Percentiles rank a stretch among this genome's conserved stretches.
These are phyloP conservation scores for Didymodactylos carnosus DNA, from an alignment of 2,888 invertebrate species.

Conservation along the genomic window DNA sequence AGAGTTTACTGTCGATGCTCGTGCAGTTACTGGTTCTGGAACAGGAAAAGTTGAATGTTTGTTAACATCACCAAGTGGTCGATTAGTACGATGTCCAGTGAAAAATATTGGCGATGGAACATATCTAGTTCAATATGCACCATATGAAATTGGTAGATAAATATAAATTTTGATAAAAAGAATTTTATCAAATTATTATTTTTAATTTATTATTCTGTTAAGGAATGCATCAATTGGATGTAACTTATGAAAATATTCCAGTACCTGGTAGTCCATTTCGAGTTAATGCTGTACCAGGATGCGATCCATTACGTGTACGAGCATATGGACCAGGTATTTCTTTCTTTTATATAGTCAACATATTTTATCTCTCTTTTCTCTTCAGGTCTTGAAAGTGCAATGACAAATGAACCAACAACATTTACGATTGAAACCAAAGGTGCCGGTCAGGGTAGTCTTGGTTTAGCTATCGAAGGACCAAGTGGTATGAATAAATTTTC, in stretches of 20 bases:
- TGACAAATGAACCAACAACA: conserved; percentile 47
- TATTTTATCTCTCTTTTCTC: no score
- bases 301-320: conserved; percentile 55
- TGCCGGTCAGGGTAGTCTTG: conserved; percentile 58
- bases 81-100: conserved; percentile 51
- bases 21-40: conserved; percentile 47
- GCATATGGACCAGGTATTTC: conserved; percentile 60
- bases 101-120: conserved; percentile 54
- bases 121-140: conserved; percentile 58
- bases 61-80: conserved; percentile 57
- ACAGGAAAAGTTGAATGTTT: conserved; percentile 54
- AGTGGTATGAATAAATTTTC: no score
- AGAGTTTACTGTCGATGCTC: conserved; percentile 59
- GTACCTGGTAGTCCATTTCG: conserved; percentile 61
- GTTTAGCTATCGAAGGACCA: conserved; percentile 61
- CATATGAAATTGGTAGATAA: conserved; percentile 54
- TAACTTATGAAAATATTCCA: conserved; percentile 58
- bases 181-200: neutral
- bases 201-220: neutral
- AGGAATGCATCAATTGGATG: conserved; percentile 41
- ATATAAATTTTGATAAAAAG: conserved; percentile 26
- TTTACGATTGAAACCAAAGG: conserved; percentile 60
- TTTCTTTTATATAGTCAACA: no score
- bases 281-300: conserved; percentile 54
- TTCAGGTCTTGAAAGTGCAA: conserved; percentile 52